Evolutionary conservation across 2,113 vertebrate species (phyloP), one percentile per base, ranked within the genome.

Genomic region (Pachycephala philippinensis): DNA sequence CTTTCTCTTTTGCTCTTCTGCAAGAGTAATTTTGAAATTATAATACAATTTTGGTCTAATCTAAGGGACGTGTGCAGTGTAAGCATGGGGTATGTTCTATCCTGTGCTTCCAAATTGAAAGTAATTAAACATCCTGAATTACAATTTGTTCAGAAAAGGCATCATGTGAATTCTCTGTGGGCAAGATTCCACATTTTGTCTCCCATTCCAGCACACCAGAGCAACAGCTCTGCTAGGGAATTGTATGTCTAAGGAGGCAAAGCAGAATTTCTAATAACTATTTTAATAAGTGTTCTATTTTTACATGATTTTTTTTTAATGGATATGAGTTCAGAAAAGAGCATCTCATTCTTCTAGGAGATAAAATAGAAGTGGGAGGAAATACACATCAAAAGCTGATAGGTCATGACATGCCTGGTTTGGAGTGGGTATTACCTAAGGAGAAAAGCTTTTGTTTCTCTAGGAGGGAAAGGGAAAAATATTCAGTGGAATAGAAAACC

Each of bases 401-500:
- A 54, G 56, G 30, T 75, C 64, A 89, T 56, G 80, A 52, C 16
- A 45, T 52, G 31, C 53, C 35, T 91, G 22, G 44, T 94, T 89
- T 89, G 77, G 60, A 92, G 31, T 42, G 53, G 40, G 45, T 40
- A 71, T 78, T 91, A 78, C 60, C 37, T 84, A 69, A 83, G 79
- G 30, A 86, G 47, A 90, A 93, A 84, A 63, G 22, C 50, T 68
- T 92, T 79, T 64, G 47, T 81, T 97, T 93, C 68, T 70, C 39
- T 84, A 64, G 28, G 22, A 89, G 31, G 8, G 19, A 84, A 86
- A 31, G 42, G 31, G 35, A 28, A 78, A 89, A 71, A 7, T 64
- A n/a, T 60, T 84, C 72, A 71, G 64, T 84, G 77, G 89, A 96
- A 95, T 18, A 95, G 87, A 92, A 95, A 95, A 89, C 56, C 69